These are phyloP conservation scores for Danionella cerebrum DNA, from an alignment of 2,113 vertebrate genomes.

Conservation along the genomic window DNA sequence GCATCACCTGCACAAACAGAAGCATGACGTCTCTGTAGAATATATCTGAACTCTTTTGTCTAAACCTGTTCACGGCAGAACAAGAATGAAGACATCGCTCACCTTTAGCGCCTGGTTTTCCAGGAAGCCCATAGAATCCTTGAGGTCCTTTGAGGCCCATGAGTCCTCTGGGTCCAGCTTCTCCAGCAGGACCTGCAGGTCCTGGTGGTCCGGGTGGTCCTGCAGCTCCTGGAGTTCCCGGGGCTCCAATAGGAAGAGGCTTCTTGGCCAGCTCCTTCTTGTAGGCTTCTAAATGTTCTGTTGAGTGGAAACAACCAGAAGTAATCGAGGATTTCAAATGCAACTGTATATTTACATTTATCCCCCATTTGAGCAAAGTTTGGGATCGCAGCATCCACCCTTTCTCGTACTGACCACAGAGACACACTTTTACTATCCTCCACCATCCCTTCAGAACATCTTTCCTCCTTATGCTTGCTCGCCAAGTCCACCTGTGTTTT, in stretches of 20 bases:
- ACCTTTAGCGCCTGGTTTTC: slow-evolving; percentile 66
- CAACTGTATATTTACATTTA: no score
- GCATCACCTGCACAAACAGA: slow-evolving; percentile 50
- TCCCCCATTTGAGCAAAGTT: no score
- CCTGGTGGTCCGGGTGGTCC: slow-evolving; percentile 60
- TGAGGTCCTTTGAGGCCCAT: slow-evolving; percentile 60
- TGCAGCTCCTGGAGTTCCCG: slow-evolving; percentile 55
- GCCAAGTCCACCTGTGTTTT: no score
- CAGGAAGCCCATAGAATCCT: slow-evolving; percentile 67
- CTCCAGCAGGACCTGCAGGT: slow-evolving; percentile 52
- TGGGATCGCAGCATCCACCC: no score
- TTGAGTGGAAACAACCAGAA: not conserved
- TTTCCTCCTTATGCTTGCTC: no score
- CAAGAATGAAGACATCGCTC: not conserved
- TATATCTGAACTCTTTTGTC: no score
- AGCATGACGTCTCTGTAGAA: no score
- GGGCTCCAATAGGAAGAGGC: slow-evolving; percentile 57
- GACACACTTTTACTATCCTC: no score
- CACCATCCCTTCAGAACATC: no score
- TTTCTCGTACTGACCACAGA: no score
- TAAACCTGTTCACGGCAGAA: no score
- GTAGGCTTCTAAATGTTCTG: slow-evolving; percentile 67
- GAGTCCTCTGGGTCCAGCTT: slow-evolving; percentile 49
- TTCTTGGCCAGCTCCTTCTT: slow-evolving; percentile 62
- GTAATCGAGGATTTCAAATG: not conserved